Percentiles rank a stretch among this genome's conserved stretches.
Evolutionary conservation across 2,888 invertebrate genomes (phyloP).

Genomic region (Eurytoma adleriae): DNA sequence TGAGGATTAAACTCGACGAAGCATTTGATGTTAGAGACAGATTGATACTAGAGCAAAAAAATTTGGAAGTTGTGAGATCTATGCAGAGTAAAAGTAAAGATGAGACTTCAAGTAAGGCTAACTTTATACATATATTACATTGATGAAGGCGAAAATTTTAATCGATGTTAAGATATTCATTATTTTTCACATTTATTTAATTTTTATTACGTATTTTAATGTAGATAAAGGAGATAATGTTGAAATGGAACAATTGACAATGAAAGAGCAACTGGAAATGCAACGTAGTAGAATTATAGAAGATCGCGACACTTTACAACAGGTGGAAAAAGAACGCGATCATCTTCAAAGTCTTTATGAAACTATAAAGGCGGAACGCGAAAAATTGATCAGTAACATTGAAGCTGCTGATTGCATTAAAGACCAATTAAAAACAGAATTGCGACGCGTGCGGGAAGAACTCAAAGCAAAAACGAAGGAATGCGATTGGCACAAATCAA

Average conservation of each 20-base stretch:
- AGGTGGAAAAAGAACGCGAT: conserved; percentile 76
- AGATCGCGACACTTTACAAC: conserved; percentile 76
- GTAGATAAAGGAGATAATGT: conserved; percentile 49
- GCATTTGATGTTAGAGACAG: conserved; percentile 81
- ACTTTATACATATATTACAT: no score
- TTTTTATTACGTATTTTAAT: neutral
- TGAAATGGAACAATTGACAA: conserved; percentile 60
- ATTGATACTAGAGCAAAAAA: conserved; percentile 74
- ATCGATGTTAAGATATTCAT: no score
- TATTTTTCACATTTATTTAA: neutral
- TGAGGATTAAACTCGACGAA: conserved; percentile 78
- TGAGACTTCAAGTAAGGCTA: conserved; percentile 30
- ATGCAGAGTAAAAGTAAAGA: conserved; percentile 63
- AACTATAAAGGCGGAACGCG: conserved; percentile 76
- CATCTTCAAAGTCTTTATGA: conserved; percentile 77
- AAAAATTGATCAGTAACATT: conserved; percentile 71
- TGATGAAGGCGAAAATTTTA: no score
- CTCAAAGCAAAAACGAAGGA: conserved; percentile 78
- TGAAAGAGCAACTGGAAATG: conserved; percentile 65
- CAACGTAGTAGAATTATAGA: conserved; percentile 70
- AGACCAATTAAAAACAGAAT: conserved; percentile 77
- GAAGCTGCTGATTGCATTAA: conserved; percentile 72
- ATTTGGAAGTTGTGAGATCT: conserved; percentile 73
- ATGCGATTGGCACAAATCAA: conserved; percentile 78
- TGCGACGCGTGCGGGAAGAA: conserved; percentile 76